Evolutionary conservation across 2,113 vertebrate genomes (phyloP).

Genomic region (Manacus vitellinus): DNA sequence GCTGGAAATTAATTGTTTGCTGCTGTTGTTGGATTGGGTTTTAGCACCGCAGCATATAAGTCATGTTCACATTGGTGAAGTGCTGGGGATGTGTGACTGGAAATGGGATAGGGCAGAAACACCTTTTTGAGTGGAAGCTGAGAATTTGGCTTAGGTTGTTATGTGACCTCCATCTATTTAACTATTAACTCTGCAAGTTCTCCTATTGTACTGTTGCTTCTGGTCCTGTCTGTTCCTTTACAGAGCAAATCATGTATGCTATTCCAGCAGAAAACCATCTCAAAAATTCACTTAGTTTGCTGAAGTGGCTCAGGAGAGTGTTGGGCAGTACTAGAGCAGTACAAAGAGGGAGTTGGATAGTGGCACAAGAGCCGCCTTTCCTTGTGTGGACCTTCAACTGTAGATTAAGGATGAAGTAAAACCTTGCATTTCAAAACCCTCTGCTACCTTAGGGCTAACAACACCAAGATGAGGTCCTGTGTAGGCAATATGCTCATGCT

Average conservation of each 20-base stretch:
- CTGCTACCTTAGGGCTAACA: background rate
- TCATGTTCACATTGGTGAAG: background rate
- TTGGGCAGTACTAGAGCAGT: background rate
- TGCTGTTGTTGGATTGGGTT: background rate
- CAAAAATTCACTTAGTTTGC: background rate
- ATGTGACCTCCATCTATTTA: background rate
- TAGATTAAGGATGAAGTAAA: background rate
- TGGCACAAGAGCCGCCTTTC: background rate
- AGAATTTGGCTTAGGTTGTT: background rate
- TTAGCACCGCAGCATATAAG: background rate
- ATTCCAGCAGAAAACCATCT: background rate
- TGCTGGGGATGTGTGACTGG: background rate
- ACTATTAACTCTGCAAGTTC: background rate
- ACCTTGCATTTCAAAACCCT: background rate
- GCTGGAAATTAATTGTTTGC: background rate
- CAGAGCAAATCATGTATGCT: background rate
- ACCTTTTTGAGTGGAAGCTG: background rate
- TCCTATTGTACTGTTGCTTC: background rate
- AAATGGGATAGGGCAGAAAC: background rate
- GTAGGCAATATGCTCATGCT: background rate
- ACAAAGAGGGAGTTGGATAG: background rate
- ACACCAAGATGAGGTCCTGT: background rate
- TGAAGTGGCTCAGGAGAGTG: background rate
- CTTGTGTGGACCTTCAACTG: background rate
- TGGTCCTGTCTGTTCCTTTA: background rate